Evolutionary conservation across 2,888 invertebrate genomes (phyloP), one percentile per base, ranked within the genome.

Genomic region (Cryptocheilus praepositus): DNA sequence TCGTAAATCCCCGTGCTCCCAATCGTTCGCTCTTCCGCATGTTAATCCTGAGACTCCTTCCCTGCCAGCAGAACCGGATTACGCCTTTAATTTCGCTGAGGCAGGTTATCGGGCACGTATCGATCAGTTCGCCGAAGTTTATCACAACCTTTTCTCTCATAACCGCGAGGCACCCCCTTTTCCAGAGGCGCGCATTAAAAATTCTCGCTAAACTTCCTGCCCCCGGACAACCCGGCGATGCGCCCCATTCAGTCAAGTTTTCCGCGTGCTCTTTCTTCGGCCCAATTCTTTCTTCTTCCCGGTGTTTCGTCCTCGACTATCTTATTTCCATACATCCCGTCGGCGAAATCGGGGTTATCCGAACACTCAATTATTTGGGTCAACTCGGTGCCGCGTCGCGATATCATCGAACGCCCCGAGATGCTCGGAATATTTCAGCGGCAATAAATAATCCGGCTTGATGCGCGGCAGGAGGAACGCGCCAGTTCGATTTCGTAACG

Each of bases 311-410:
- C 59, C 21, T 59, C 64, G 52, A 57, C 71, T 72, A 73, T 73
- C 64, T 64, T 64, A 73, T 73, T 80, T 73, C 57, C 75, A 66
- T 67, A 64, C 70, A 67, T 59, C 70, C 70, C 70, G 71, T 72
- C 63, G 64, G 61, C 22, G 8, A 63, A 72, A 80, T 77, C 71
- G 71, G 51, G 72, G 75, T 70, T 72, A 69, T 73, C 66, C 56
- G 68, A 61, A 65, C 64, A 68, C 73, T 79, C 67, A 67, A 77
- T 80, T 80, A 80, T 80, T 76, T 74, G 69, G 76, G 73, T 80
- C 73, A 70, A 66, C 52, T 73, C 71, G 67, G 45, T 53, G 46
- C 64, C 5, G 46, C 25, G 36, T 36, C 11, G 36, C 36, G 22
- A 21, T n/a, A 21, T 22, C 15, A 15, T 15, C 15, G 49, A 8